phyloP scores from a whole-genome alignment of 2,113 vertebrate species.

The Prionailurus bengalensis region DNA sequence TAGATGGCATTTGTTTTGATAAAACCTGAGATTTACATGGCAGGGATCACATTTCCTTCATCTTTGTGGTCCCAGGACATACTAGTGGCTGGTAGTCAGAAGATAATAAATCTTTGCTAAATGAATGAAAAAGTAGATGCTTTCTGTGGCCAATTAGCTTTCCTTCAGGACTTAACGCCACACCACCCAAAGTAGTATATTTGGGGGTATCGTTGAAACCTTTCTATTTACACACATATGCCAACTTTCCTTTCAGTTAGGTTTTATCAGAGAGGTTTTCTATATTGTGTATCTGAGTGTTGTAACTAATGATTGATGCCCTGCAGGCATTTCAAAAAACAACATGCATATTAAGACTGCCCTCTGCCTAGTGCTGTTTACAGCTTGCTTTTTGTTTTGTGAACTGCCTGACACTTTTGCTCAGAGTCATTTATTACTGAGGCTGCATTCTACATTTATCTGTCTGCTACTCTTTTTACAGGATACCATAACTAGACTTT shows the following conservation, averaged over 20 bases:
- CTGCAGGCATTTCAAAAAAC: neutral
- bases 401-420: slow-evolving; percentile 36
- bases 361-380: slow-evolving; percentile 27
- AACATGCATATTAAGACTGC: slow-evolving; percentile 28
- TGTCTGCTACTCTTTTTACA: neutral
- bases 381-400: slow-evolving; percentile 37
- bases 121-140: neutral
- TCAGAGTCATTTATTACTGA: slow-evolving; percentile 54
- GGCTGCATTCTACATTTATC: neutral
- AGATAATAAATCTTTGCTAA: slow-evolving; percentile 34
- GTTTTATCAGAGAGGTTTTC: neutral
- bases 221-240: slow-evolving; percentile 4
- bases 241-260: neutral
- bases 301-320: slow-evolving; percentile 13
- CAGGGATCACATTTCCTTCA: neutral
- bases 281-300: neutral
- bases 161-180: neutral
- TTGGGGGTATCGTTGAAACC: neutral
- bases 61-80: neutral
- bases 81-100: neutral
- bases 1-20: slow-evolving; percentile 20
- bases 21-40: neutral
- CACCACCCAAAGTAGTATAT: neutral
- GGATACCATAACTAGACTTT: neutral
- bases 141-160: neutral